Conservation (phyloP, 2,888 invertebrate genomes). For the Horisme vitalbata region DNA sequence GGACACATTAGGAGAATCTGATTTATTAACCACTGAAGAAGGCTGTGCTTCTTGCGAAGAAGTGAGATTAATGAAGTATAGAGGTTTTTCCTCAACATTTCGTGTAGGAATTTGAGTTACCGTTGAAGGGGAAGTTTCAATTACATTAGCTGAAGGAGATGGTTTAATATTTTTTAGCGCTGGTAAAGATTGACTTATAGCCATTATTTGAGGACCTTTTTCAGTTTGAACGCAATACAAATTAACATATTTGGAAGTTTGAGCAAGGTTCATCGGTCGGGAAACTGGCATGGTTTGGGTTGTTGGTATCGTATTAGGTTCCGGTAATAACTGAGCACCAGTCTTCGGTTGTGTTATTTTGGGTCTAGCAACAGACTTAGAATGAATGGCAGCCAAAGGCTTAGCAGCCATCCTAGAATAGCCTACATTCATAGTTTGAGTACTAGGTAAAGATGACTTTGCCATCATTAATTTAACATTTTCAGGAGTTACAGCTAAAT, state of each 20-base stretch:
- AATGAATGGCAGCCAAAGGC: too few species aligned
- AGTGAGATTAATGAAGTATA: conserved; percentile 4
- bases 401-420: too few species aligned
- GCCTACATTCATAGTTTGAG: too few species aligned
- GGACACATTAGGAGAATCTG: background rate
- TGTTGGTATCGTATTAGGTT: background rate
- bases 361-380: too few species aligned
- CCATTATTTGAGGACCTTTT: conserved; percentile 5
- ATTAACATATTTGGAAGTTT: conserved; percentile 2
- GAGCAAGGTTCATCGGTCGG: background rate
- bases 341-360: background rate
- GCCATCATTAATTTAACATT: too few species aligned
- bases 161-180: background rate
- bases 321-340: background rate
- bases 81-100: background rate
- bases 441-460: too few species aligned
- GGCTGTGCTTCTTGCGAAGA: conserved; percentile 3
- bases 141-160: background rate
- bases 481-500: too few species aligned
- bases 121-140: background rate
- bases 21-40: background rate
- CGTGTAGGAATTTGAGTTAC: too few species aligned
- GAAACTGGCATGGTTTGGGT: background rate
- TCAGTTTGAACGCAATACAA: conserved; percentile 9
- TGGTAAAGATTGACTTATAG: background rate